phyloP scores from a whole-genome alignment of 92 coral and sea anemone genomes.

The Epizoanthus fatuus region DNA sequence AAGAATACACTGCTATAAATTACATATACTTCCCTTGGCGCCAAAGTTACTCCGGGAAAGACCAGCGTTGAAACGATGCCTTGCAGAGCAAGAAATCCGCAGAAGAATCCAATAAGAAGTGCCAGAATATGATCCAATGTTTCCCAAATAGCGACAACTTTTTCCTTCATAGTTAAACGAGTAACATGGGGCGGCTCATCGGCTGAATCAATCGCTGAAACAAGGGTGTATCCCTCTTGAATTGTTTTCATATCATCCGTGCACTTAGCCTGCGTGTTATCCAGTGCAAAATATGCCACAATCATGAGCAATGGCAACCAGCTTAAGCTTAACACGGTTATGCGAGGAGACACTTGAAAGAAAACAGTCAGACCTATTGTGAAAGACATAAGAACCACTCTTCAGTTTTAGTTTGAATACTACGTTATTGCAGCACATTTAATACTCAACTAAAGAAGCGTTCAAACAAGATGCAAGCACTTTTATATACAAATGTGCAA shows the following conservation, averaged over 20 bases:
- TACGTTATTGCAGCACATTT: too few species aligned
- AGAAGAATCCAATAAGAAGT: neutral
- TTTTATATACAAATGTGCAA: too few species aligned
- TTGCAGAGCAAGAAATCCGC: neutral
- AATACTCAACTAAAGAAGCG: too few species aligned
- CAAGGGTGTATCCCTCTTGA: neutral
- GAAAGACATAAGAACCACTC: neutral
- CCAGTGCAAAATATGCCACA: neutral
- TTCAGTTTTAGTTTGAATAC: neutral
- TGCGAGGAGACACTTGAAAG: conserved; percentile 9
- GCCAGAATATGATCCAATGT: conserved; percentile 15
- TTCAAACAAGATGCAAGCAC: too few species aligned
- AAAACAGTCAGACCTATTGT: conserved; percentile 7
- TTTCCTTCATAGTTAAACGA: conserved; percentile 12
- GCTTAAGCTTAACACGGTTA: neutral
- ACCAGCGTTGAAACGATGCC: conserved; percentile 12
- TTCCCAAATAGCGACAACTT: conserved; percentile 22
- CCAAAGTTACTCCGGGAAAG: neutral
- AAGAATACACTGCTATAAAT: neutral
- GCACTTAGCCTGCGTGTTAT: neutral
- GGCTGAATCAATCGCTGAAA: neutral
- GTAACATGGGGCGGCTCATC: neutral
- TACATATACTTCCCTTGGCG: conserved; percentile 12
- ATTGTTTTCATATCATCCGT: neutral
- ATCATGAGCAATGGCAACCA: conserved; percentile 14